These are phyloP conservation scores for Drosophila mettleri DNA, from an alignment of 2,888 invertebrate species.

Conservation along the genomic window DNA sequence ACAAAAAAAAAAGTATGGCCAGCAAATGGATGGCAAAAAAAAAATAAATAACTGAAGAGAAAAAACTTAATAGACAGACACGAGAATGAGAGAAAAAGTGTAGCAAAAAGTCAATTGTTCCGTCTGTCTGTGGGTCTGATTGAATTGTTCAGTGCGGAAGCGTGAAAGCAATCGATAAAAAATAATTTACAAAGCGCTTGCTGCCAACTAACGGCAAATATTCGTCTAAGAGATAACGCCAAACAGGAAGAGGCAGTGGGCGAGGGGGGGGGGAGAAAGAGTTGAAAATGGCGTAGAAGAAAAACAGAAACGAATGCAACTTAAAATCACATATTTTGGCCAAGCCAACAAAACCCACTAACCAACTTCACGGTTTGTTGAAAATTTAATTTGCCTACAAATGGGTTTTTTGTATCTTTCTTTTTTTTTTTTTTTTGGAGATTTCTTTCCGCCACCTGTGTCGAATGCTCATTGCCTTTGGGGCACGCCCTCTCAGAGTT, in stretches of 20 bases:
- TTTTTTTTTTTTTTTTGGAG: conserved; percentile 22
- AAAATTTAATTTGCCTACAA: conserved; percentile 78
- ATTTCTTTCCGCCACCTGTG: conserved; percentile 40
- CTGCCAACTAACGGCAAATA: conserved; percentile 41
- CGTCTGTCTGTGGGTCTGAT: conserved; percentile 41
- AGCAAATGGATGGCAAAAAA: conserved; percentile 8
- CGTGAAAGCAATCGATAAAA: conserved; percentile 61
- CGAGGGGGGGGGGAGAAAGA: neutral
- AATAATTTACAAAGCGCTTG: conserved; percentile 36
- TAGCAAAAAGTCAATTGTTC: conserved; percentile 54
- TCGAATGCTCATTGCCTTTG: conserved; percentile 27
- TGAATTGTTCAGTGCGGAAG: conserved; percentile 64
- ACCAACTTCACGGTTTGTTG: conserved; percentile 78
- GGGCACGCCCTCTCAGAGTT: conserved; percentile 44
- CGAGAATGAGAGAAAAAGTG: conserved; percentile 60
- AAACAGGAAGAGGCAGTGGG: conserved; percentile 6
- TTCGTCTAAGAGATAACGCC: conserved; percentile 41
- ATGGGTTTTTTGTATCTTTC: conserved; percentile 45
- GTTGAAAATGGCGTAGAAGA: conserved; percentile 22
- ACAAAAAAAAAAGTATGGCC: conserved; percentile 51
- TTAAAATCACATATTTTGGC: conserved; percentile 17
- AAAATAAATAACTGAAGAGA: conserved; percentile 11
- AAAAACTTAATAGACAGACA: conserved; percentile 20
- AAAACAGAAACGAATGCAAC: conserved; percentile 11
- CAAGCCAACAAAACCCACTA: conserved; percentile 57